Conservation (phyloP, 2,888 invertebrate genomes). For the Ptychoptera contaminata region DNA sequence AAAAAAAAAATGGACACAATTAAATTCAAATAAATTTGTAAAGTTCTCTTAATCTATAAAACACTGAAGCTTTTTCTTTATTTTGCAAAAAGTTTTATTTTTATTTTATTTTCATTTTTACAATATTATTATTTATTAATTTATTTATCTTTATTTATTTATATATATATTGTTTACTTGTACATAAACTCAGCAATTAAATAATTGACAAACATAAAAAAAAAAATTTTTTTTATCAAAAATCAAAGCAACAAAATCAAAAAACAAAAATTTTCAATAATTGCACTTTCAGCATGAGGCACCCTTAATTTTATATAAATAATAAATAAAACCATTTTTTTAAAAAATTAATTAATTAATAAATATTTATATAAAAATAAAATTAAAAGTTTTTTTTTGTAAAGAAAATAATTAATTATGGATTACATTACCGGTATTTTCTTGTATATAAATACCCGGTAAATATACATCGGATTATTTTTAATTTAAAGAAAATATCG, state of each 20-base stretch:
- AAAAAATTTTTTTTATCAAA: background rate
- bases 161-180: no score
- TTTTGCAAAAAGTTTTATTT: no score
- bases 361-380: background rate
- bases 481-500: background rate
- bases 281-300: conserved; percentile 33
- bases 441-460: background rate
- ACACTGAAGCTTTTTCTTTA: no score
- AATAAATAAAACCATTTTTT: background rate
- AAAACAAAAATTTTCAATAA: conserved; percentile 16
- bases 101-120: no score
- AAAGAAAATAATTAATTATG: no score
- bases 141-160: no score
- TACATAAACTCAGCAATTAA: no score
- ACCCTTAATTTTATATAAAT: conserved; percentile 13
- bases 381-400: no score
- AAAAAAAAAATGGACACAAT: no score
- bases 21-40: no score
- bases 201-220: conserved; percentile 1
- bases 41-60: no score
- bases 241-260: conserved; percentile 1
- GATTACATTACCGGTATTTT: background rate
- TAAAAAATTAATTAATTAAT: background rate
- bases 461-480: background rate
- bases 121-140: no score